Conservation (phyloP, 2,888 invertebrate genomes). For the Cynaeus angustus region DNA sequence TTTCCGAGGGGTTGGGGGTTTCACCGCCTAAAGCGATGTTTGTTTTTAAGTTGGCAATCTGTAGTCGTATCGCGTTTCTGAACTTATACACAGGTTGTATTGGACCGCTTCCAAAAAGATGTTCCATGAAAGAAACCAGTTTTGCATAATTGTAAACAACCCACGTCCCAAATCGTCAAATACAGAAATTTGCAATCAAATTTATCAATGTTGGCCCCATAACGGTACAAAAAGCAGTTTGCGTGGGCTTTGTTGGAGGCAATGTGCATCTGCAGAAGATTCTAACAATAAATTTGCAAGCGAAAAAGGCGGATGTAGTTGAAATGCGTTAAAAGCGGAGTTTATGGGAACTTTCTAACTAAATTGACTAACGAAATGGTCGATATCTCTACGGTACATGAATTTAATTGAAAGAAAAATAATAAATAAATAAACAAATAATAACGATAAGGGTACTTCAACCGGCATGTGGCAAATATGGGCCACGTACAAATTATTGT, state of each 20-base stretch:
- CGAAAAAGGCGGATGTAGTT: conserved; percentile 6
- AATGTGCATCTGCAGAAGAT: conserved; percentile 5
- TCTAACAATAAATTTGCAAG: conserved; percentile 17
- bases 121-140: conserved; percentile 49
- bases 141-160: conserved; percentile 40
- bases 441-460: conserved; percentile 17
- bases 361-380: background rate
- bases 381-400: conserved; percentile 21
- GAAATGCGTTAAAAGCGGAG: conserved; percentile 2
- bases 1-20: conserved; percentile 3
- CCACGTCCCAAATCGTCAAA: conserved; percentile 32
- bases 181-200: conserved; percentile 37
- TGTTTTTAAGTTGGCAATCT: conserved; percentile 42
- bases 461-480: conserved; percentile 12
- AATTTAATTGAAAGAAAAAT: conserved; percentile 21
- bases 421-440: no score
- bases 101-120: conserved; percentile 48
- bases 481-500: conserved; percentile 24
- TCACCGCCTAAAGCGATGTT: conserved; percentile 28
- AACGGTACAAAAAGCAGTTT: conserved; percentile 31
- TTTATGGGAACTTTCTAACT: conserved; percentile 41
- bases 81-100: conserved; percentile 48
- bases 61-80: conserved; percentile 41
- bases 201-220: conserved; percentile 36
- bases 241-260: conserved; percentile 7